Conservation (phyloP, 2,888 invertebrate species). For the Gasteruption jaculator region DNA sequence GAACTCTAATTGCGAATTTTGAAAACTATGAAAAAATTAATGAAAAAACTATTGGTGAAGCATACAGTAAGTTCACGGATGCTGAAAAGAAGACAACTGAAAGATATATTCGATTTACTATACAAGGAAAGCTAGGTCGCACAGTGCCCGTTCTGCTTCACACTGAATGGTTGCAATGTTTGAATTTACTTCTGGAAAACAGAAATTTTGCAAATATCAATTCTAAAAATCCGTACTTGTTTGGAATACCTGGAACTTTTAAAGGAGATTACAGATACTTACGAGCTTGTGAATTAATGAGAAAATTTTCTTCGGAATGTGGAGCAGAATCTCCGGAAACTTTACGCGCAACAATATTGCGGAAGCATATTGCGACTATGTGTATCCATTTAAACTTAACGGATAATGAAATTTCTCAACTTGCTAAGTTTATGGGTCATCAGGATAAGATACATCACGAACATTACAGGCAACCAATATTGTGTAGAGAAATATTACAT, state of each 20-base stretch:
- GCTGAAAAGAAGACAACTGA: not conserved
- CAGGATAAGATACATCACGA: slow-evolving; percentile 10
- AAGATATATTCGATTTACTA: slow-evolving; percentile 5
- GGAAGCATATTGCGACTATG: slow-evolving; percentile 24
- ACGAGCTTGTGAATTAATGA: slow-evolving; percentile 16
- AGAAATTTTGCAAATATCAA: slow-evolving; percentile 8
- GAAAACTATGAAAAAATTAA: slow-evolving; percentile 1
- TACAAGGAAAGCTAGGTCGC: slow-evolving; percentile 11
- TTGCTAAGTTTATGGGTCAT: slow-evolving; percentile 17
- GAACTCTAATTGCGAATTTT: slow-evolving; percentile 3
- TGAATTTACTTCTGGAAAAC: slow-evolving; percentile 12
- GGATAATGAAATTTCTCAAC: slow-evolving; percentile 11
- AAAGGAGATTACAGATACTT: slow-evolving; percentile 15
- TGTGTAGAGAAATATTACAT: slow-evolving; percentile 24
- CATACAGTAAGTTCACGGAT: not conserved
- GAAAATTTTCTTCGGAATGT: slow-evolving; percentile 16
- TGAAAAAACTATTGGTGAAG: not conserved
- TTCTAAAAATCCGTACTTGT: slow-evolving; percentile 18
- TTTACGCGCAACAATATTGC: slow-evolving; percentile 16
- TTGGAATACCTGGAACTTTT: slow-evolving; percentile 12
- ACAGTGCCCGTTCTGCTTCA: slow-evolving; percentile 10
- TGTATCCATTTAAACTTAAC: slow-evolving; percentile 16
- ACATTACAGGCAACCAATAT: slow-evolving; percentile 17
- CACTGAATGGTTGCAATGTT: too few relatives aligned
- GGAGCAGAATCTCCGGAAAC: slow-evolving; percentile 18